These are phyloP conservation scores for Turdus rufiventris DNA, from an alignment of 2,113 vertebrate genomes.

Conservation along the genomic window DNA sequence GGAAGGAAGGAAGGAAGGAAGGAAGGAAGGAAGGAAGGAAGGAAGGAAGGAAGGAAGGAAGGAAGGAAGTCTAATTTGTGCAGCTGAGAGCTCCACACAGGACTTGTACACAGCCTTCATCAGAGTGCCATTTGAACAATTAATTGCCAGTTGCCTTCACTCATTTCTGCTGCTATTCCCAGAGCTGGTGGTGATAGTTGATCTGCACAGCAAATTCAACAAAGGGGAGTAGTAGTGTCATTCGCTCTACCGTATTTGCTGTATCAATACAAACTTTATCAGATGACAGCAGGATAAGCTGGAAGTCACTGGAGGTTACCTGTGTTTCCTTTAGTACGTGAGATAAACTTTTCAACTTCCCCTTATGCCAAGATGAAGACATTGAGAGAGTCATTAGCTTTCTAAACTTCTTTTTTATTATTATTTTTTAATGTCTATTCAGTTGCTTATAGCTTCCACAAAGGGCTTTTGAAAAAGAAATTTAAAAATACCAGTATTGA, in stretches of 20 bases:
- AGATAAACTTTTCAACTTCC: rapidly evolving
- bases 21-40: neutral
- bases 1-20: no score
- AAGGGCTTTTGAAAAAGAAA: neutral
- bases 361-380: neutral
- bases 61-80: neutral
- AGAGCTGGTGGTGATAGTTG: neutral
- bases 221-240: no score
- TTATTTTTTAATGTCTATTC: neutral
- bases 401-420: neutral
- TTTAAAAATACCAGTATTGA: neutral
- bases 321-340: neutral
- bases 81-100: neutral
- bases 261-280: no score
- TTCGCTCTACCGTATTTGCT: neutral
- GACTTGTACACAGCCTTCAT: neutral
- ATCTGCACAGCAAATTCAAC: neutral
- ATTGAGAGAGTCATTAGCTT: neutral
- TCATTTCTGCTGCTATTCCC: neutral
- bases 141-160: neutral
- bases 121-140: neutral
- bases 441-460: neutral
- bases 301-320: neutral
- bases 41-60: neutral
- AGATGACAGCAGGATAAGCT: neutral